A percentile compares a stretch with the other conserved stretches of the same genome.
Evolutionary conservation across 2,888 invertebrate species (phyloP).

Genomic region (Polylopha cassiicola): DNA sequence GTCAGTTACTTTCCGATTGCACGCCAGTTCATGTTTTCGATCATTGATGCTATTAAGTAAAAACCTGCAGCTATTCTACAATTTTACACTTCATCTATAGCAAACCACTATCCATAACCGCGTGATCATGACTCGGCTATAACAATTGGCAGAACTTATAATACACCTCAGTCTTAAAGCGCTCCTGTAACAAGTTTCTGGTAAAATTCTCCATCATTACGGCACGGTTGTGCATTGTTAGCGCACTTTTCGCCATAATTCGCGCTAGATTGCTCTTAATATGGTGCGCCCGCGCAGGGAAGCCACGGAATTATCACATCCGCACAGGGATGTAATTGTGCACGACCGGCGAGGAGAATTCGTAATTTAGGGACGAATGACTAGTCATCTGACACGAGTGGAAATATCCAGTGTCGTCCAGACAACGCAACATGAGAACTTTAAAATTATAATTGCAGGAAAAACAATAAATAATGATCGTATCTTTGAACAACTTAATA

Average conservation of each 20-base stretch:
- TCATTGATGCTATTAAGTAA: too few relatives aligned
- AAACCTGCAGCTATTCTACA: constrained; percentile 5
- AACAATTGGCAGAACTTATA: constrained; percentile 9
- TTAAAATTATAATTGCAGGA: too few relatives aligned
- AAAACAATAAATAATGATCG: too few relatives aligned
- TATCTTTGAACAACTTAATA: too few relatives aligned
- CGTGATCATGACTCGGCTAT: not conserved
- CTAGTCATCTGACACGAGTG: constrained; percentile 16
- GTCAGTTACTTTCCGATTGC: too few relatives aligned
- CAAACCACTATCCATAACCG: constrained; percentile 10
- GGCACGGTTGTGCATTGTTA: constrained; percentile 30
- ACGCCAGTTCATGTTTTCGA: too few relatives aligned
- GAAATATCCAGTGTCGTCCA: not conserved
- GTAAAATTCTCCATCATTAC: constrained; percentile 29
- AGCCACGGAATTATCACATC: constrained; percentile 58
- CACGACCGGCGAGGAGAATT: constrained; percentile 30
- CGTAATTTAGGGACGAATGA: constrained; percentile 25
- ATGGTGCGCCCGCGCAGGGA: constrained; percentile 48
- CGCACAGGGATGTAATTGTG: constrained; percentile 51
- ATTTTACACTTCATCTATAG: constrained; percentile 13
- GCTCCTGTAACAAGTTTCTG: constrained; percentile 16
- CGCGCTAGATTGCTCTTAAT: constrained; percentile 52
- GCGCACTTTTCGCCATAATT: constrained; percentile 50
- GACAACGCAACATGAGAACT: too few relatives aligned
- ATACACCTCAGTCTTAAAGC: not conserved